Base-by-base conservation (phyloP, 2,113 vertebrate species). In the Ivindomyrus marchei region DNA sequence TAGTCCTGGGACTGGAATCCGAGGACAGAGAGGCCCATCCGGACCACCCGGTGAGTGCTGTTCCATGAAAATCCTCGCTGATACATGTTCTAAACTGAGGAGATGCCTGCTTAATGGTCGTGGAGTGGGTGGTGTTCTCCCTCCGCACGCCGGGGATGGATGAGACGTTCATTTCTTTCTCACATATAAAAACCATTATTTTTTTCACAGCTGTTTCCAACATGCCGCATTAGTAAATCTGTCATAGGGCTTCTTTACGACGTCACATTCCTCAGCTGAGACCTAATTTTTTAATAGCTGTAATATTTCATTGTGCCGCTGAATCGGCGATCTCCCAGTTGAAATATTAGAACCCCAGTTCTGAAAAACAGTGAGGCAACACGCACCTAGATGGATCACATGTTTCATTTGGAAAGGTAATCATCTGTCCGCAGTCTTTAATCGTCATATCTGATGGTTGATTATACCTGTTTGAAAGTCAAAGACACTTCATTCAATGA, bases 31-130 rank as follows among this genome's bases (percentile, higher is more conserved):
- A 96, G 98, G 98, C 91, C 92, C 93, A 17, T 94, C 91, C 0
- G 98, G 98, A 89, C 97, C 98, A 89, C 97, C 96, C 96, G 98
- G 98, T 99, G 96, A 90, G 91, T 91, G 88, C 56, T 10, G 19
- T 0, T 0, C 3, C 50, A 52, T n/a, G 83, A 2, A 8, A 83
- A 27, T 36, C 47, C 31, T 31, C 47, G 3, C 85, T 31, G 31
- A 53, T 27, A 19, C 50, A 36, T 19, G 49, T 36, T 56, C 31
- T 87, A 87, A 31, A 56, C 36, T 42, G 85, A 39, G n/a, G 52
- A 80, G 70, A 52, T 19, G n/a, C 6, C 36, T 49, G 36, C 83
- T 45, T 45, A 49, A 84, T 77, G 39, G 27, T n/a, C 31, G 3
- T 58, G 36, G n/a, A 80, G 42, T 19, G 62, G 24, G 27, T n/a